These are phyloP conservation scores for Drosophila paulistorum DNA, from an alignment of 1,140 invertebrate genomes.

Conservation along the genomic window DNA sequence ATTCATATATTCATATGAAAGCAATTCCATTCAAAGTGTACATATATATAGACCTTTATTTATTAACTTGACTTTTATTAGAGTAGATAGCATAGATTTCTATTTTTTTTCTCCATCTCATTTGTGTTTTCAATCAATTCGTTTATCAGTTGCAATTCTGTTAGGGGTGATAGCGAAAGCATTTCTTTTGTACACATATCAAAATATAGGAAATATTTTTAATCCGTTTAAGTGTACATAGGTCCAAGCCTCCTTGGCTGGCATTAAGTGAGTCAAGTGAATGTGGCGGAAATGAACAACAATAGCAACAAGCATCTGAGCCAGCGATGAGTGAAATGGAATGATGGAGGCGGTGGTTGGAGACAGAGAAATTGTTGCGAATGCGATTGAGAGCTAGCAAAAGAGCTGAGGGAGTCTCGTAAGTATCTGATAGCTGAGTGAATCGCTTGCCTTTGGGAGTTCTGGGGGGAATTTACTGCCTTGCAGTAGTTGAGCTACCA, in stretches of 20 bases:
- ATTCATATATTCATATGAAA: not conserved
- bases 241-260: slow-evolving; percentile 18
- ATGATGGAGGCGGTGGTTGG: slow-evolving; percentile 3
- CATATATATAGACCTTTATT: no score
- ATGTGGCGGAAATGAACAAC: slow-evolving; percentile 79
- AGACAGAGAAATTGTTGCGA: not conserved
- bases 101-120: slow-evolving; percentile 29
- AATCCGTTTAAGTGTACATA: slow-evolving; percentile 73
- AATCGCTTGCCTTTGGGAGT: slow-evolving; percentile 36
- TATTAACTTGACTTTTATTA: no score
- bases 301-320: slow-evolving; percentile 76
- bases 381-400: slow-evolving; percentile 5
- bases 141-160: slow-evolving; percentile 1
- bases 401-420: slow-evolving; percentile 21
- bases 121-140: slow-evolving; percentile 44
- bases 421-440: slow-evolving; percentile 69
- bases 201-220: slow-evolving; percentile 80
- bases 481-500: slow-evolving; percentile 47
- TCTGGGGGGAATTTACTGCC: slow-evolving; percentile 58
- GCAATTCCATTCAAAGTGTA: no score
- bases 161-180: slow-evolving; percentile 11
- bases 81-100: no score
- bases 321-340: slow-evolving; percentile 33
- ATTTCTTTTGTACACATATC: slow-evolving; percentile 69
- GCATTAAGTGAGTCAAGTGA: slow-evolving; percentile 79